Evolutionary conservation across 2,113 vertebrate genomes (phyloP).

Genomic region (Colossoma macropomum): DNA sequence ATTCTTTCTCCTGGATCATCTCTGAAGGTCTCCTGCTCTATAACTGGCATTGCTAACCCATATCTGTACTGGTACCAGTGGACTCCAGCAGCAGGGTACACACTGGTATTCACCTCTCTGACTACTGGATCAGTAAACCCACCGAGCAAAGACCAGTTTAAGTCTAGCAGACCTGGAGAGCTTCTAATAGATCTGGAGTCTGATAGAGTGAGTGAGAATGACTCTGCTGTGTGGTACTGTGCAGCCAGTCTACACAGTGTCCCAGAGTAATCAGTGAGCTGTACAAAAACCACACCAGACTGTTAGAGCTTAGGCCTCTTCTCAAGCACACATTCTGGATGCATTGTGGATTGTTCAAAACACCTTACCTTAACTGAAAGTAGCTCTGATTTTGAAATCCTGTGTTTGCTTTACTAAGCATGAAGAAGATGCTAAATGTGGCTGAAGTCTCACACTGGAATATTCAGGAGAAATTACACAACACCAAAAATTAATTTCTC

Average conservation of each 20-base stretch:
- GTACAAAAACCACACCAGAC: conserved; percentile 46
- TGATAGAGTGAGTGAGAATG: conserved; percentile 4
- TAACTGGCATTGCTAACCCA: neutral
- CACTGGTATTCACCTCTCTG: conserved; percentile 1
- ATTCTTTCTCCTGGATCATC: conserved; percentile 36
- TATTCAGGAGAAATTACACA: too few relatives aligned
- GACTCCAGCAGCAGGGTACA: conserved; percentile 29
- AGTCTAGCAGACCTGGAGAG: conserved; percentile 18
- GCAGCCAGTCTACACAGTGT: conserved; percentile 47
- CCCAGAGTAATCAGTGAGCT: conserved; percentile 21
- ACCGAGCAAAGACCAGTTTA: conserved; percentile 39
- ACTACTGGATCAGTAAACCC: neutral
- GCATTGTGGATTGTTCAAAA: too few relatives aligned
- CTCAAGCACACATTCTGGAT: too few relatives aligned
- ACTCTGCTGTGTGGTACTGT: conserved; percentile 53
- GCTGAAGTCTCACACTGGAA: too few relatives aligned
- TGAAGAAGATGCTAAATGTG: too few relatives aligned
- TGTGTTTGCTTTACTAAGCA: too few relatives aligned
- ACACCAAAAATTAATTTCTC: too few relatives aligned
- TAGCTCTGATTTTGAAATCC: too few relatives aligned
- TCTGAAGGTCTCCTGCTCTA: conserved; percentile 26
- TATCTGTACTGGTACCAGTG: conserved; percentile 52
- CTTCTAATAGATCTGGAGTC: conserved; percentile 36
- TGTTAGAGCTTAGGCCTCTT: neutral
- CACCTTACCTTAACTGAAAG: too few relatives aligned